These are phyloP conservation scores for Numenius arquata DNA, from an alignment of 2,113 vertebrate genomes.

Conservation along the genomic window DNA sequence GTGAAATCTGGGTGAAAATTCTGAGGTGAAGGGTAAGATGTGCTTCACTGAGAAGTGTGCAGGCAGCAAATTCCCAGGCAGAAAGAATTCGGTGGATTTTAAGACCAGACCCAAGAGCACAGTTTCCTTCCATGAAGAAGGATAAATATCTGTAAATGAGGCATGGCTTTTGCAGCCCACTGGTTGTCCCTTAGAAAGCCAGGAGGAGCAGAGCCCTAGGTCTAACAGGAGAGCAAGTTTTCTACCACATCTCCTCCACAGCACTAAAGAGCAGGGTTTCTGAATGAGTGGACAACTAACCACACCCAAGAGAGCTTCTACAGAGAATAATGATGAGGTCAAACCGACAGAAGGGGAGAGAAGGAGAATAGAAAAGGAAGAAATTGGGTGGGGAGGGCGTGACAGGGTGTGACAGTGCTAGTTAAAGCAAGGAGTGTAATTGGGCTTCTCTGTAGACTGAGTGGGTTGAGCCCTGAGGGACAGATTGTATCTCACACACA, in stretches of 20 bases:
- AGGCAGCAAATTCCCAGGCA: neutral
- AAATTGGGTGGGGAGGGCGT: neutral
- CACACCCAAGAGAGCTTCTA: neutral
- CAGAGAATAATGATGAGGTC: neutral
- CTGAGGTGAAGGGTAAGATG: neutral
- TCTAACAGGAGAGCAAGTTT: neutral
- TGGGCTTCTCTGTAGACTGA: constrained; percentile 15
- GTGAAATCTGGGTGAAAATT: neutral
- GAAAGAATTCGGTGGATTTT: neutral
- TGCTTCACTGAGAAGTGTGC: neutral
- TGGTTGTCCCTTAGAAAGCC: neutral
- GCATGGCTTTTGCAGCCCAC: neutral
- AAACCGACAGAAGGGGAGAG: neutral
- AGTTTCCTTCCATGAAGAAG: neutral
- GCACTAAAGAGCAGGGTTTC: neutral
- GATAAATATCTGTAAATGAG: neutral
- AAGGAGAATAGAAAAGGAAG: neutral
- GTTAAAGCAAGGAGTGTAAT: neutral
- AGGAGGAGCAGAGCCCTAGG: neutral
- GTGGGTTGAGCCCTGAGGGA: constrained; percentile 35
- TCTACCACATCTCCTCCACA: neutral
- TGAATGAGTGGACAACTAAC: neutral
- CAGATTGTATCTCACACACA: constrained; percentile 12
- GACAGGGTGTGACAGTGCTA: neutral
- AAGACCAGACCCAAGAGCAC: neutral